Evolutionary conservation across 2,888 invertebrate species (phyloP), one percentile per base, ranked within the genome.

Genomic region (Unio pictorum): DNA sequence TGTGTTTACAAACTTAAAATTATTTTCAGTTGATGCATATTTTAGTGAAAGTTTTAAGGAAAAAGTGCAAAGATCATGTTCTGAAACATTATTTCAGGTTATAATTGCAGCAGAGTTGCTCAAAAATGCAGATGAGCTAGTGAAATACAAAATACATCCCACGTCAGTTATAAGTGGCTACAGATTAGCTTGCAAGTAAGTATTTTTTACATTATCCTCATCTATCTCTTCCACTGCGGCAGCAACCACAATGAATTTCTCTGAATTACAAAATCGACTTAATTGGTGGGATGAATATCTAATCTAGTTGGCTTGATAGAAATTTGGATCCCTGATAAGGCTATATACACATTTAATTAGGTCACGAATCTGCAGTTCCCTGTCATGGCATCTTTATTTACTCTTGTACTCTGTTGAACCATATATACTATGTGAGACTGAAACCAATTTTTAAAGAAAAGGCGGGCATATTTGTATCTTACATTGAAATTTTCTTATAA

Each of bases 121-220:
- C 75, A 93, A 97, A 93, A 97, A 96, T 91, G 99, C 99, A 60
- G 99, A 99, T 92, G 99, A 99, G 88, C 92, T 99, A 73, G 98
- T 99, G 0, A 98, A 97, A 91, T 97, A 97, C 91, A 99, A 98
- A 90, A 98, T 99, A 88, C 99, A 99, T 90, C 99, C 99, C 0
- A 99, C 99, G 0, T 98, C 98, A 66, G 97, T 99, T 72, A 99
- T 99, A 86, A 96, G 97, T 80, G 99, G 99, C 59, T 99, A 98
- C 91, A 93, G 99, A 82, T 92, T 99, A 75, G 99, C 99, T 4
- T 99, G 99, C 93, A 99, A 98, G 92, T 94, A 90, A 89, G 93
- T 91, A 8, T 3, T 18, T 18, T 28, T 59, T n/a, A 45, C 8
- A n/a, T 30, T 18, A 58, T 26, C 11, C 30, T 11, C 34, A 0